Evolutionary conservation across 2,797 vertebrate genomes (phyloP), one percentile per base, ranked within the genome.

Genomic region (Tragelaphus eurycerus): DNA sequence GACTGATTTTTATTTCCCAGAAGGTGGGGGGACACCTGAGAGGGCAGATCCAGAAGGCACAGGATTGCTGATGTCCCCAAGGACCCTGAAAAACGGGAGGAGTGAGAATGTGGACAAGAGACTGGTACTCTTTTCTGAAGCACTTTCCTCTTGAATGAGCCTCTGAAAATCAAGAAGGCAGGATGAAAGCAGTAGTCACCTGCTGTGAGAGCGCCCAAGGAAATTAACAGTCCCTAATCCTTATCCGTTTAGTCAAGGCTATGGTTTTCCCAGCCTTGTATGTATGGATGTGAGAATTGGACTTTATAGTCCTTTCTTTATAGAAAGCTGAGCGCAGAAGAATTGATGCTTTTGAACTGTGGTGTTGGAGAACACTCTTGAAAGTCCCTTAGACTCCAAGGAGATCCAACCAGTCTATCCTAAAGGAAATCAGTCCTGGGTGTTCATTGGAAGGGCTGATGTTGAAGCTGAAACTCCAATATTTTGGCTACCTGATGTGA

Each of bases 141-240:
- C 27, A 62, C 38, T 81, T 60, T 15, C 27, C 25, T 71, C 23
- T 76, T 46, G 31, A 17, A 4, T 27, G 43, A 89, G 13, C 7
- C 50, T 29, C 46, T 76, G 52, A 78, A 87, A 84, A 67, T 21
- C 19, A n/a, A 86, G 60, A 93, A 59, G 29, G 55, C 21, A 82
- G 46, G 52, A 86, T n/a, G 27, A 85, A 50, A 29, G 43, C 78
- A 57, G 25, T 9, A 38, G 43, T 62, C 74, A 59, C 2, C 46
- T n/a, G 6, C 15, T 48, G n/a, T 76, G 62, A 59, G 16, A 12
- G 2, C 23, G 31, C 23, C 15, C 48, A 81, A 31, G 54, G 81
- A 78, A 54, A 31, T 50, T 74, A 50, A 27, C 13, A 7, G 52
- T 38, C 59, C n/a, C 9, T 6, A 1, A 1, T 87, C 21, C 81